Evolutionary conservation across 2,888 invertebrate species (phyloP).

Genomic region (Aplocera efformata): DNA sequence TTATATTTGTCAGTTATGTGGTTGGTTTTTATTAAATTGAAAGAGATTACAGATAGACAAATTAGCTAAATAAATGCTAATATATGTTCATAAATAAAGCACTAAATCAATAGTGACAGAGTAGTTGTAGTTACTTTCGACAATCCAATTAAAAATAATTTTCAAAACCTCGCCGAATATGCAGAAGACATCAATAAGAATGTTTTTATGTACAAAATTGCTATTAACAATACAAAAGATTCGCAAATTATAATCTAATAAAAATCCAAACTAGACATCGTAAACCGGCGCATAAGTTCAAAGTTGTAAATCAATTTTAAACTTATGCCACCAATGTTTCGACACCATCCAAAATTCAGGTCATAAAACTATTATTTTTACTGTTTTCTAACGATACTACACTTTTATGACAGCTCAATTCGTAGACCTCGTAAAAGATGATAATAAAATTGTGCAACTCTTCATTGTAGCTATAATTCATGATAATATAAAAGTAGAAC

Average conservation of each 20-base stretch:
- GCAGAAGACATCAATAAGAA: too few relatives aligned
- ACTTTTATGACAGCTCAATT: constrained; percentile 52
- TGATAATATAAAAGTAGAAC: constrained; percentile 13
- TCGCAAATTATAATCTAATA: constrained; percentile 7
- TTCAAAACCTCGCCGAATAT: too few relatives aligned
- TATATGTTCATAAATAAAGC: too few relatives aligned
- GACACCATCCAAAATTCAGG: constrained; percentile 45
- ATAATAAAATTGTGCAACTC: constrained; percentile 41
- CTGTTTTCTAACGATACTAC: constrained; percentile 38
- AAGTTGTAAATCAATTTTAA: constrained; percentile 30
- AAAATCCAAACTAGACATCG: constrained; percentile 1
- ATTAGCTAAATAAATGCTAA: too few relatives aligned
- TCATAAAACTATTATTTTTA: constrained; percentile 55
- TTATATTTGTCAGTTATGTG: too few relatives aligned
- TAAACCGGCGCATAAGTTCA: constrained; percentile 19
- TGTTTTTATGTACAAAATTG: too few relatives aligned
- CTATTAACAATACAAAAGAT: neutral
- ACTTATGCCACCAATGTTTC: constrained; percentile 39
- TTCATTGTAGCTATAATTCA: constrained; percentile 17
- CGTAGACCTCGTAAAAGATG: constrained; percentile 39
- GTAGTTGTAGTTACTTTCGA: too few relatives aligned
- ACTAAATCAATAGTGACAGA: too few relatives aligned
- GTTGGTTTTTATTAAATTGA: too few relatives aligned
- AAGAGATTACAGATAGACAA: too few relatives aligned
- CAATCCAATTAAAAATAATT: too few relatives aligned